Base-by-base conservation (phyloP, 2,888 invertebrate genomes). In the Deilephila porcellus region DNA sequence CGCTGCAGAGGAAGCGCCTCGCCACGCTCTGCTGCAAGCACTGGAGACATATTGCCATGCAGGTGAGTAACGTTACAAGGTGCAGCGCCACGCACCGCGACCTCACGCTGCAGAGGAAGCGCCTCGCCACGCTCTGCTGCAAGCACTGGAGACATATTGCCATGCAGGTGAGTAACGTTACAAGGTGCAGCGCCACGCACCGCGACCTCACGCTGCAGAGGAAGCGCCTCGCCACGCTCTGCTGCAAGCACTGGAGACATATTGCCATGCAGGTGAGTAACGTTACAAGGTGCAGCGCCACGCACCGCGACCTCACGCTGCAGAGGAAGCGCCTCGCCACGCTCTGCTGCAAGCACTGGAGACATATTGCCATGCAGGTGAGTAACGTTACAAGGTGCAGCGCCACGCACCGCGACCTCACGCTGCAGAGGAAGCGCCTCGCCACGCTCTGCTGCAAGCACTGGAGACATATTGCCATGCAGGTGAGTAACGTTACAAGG, bases 1-100 rank as follows among this genome's bases (percentile, higher is more conserved):
- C 98, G 79, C 96, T 97, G 81, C 97, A 97, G 87, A 97, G 98
- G 89, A 98, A 98, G 89, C 96, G 97, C 78, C 96, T 98, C 70
- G 98, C 98, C 0, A 96, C 97, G 34, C 96, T 97, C 80, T 98
- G 98, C 86, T 97, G 97, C 91, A 97, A 98, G 84, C 96, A 96
- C 85, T 96, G 97, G 93, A 90, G 97, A 70, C 97, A 97, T 85
- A 96, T 97, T 11, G 45, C 45, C 45, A 45, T 45, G 45, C 45
- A 45, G 45, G 45, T 45, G 45, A 45, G 45, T 45, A 11, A 45
- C 45, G 25, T 25, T 1, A 25, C 32, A 98, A 98, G 91, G 97
- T 98, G 73, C 98, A 98, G 86, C 95, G 99, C 83, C 78, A 97
- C 97, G 74, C 98, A 98, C 85, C 98, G 98, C 85, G 99, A 99